These are phyloP conservation scores for Zelostemma sp. DNA, from an alignment of 1,140 invertebrate genomes.

Conservation along the genomic window DNA sequence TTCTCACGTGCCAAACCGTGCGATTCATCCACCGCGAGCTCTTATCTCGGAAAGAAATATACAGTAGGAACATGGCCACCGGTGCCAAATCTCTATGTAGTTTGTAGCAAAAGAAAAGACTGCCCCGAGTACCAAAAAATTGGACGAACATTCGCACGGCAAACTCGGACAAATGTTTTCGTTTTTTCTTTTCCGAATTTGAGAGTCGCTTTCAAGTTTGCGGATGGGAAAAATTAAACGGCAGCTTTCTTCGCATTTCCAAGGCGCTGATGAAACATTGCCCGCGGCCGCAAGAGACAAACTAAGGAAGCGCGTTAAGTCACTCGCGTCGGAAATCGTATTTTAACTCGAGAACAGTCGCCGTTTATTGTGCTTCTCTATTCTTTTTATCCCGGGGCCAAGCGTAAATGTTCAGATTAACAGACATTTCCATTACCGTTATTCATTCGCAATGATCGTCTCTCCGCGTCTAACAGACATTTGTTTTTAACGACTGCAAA, in stretches of 20 bases:
- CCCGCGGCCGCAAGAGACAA: conserved; percentile 26
- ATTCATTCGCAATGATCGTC: conserved; percentile 22
- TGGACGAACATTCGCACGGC: conserved; percentile 10
- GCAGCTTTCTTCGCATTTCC: conserved; percentile 25
- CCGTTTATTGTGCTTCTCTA: conserved; percentile 21
- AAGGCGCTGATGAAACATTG: conserved; percentile 34
- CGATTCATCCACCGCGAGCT: conserved; percentile 42
- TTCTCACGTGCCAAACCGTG: conserved; percentile 53
- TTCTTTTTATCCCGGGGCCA: conserved; percentile 10
- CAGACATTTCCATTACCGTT: conserved; percentile 37
- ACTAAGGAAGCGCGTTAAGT: conserved; percentile 23
- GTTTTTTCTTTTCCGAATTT: too few species aligned
- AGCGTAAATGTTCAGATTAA: conserved; percentile 12
- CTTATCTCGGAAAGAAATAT: conserved; percentile 50
- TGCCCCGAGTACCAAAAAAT: conserved; percentile 35
- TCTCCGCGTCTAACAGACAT: conserved; percentile 2
- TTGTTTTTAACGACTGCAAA: conserved; percentile 11
- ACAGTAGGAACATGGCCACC: conserved; percentile 30
- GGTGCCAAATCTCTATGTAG: conserved; percentile 58
- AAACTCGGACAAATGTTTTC: neutral
- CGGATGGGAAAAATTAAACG: conserved; percentile 11
- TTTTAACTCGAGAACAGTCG: conserved; percentile 26
- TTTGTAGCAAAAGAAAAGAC: too few species aligned
- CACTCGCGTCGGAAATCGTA: conserved; percentile 21
- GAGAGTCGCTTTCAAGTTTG: neutral